Evolutionary conservation across 2,797 vertebrate species (phyloP), one percentile per base, ranked within the genome.

Genomic region (Anguilla megastoma): DNA sequence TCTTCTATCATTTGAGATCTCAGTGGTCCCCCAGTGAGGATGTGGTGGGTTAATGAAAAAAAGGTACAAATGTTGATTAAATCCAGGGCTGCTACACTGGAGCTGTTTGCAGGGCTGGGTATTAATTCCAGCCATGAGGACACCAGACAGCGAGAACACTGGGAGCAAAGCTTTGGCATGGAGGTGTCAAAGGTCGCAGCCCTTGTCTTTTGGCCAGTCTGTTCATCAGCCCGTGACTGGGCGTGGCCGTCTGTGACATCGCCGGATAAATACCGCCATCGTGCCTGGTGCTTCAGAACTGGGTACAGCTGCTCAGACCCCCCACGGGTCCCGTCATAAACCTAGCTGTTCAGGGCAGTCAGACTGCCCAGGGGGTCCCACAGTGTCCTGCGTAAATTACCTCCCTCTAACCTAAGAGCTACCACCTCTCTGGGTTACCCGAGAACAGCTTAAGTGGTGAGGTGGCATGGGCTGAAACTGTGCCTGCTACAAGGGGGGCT

Each of bases 241-340:
- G 93, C 93, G 94, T 85, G 90, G 90, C 87, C 90, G 90, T 88
- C 85, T 89, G 92, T 91, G 90, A 92, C 48, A 86, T 90, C 88
- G 12, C 89, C 91, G 93, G 91, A 93, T 94, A 93, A 95, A 95
- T 94, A 94, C 93, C 92, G 91, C 89, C 92, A 92, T 92, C 89
- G 79, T 45, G 93, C 91, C 92, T 92, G 93, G 93, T 94, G 95
- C 95, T 95, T 95, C 89, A 48, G 91, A 90, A 87, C 89, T 90
- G 79, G 66, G 52, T 24, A 86, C 85, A 87, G 90, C 92, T 91
- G 93, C 87, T 93, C 91, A 76, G 85, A 90, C 89, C 60, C 82
- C 85, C 33, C 85, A 79, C 66, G 88, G 91, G 48, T 48, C 90
- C 88, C 87, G 91, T 91, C 91, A 91, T 92, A 93, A 93, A 94